Base-by-base conservation (phyloP, 2,113 vertebrate genomes). In the Triplophysa siluroides region DNA sequence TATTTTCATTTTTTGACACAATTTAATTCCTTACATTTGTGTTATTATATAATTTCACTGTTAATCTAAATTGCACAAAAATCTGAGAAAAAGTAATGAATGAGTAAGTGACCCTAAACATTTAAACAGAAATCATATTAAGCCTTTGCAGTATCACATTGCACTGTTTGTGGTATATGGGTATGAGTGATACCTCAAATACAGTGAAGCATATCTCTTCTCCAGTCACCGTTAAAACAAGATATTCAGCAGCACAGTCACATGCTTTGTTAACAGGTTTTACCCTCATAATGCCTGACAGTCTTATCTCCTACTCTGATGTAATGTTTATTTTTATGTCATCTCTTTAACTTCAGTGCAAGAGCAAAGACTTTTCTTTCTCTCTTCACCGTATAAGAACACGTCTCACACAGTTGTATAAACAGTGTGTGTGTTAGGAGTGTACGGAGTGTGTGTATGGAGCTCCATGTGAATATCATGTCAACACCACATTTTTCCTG, bases 311-410 rank as follows among this genome's bases (percentile, higher is more conserved):
- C 12, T 47, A 19, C n/a, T 14, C 8, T 56, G 24, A 56, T 75
- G 61, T 80, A 78, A 80, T 62, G 72, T 70, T 85, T 75, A 81
- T 64, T 79, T 70, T 69, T 41, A 18, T 11, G 16, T 69, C 6
- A 21, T 14, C 58, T 68, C 12, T 61, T 45, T 26, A 21, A n/a
- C 8, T 62, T 66, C 54, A 67, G 23, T 7, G 33, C 33, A 52
- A 52, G 47, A 56, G 52, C 26, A 76, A 13, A 67, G 33, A 65
- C 69, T 62, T 76, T 58, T 67, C 67, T 67, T 4, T 8, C 47
- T 45, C 21, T 58, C 18, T 45, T 78, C 58, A 61, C 78, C 81
- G 81, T 83, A 83, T 83, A 81, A 69, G 75, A 47, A 52, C 24
- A 81, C 33, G 8, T 63, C 24, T 83, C 63, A 56, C 74, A 45